Base-by-base conservation (phyloP, 1,140 invertebrate species). In the Drosophila rhopaloa region DNA sequence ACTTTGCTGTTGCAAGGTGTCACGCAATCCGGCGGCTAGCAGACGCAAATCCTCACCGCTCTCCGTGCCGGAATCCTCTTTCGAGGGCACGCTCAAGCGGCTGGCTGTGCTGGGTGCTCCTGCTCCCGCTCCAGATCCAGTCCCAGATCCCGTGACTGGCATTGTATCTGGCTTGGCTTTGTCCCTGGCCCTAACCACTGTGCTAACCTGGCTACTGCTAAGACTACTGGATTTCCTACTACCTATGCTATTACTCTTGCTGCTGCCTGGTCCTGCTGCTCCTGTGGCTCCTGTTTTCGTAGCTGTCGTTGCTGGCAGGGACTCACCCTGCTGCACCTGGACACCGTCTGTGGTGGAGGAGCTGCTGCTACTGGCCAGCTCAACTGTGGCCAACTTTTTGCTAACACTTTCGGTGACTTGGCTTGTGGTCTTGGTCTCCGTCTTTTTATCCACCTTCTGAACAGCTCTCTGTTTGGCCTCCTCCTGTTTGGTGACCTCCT, bases 1-100 rank as follows among this genome's bases (percentile, higher is more conserved):
- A 58, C 81, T 88, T 43, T 79, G 79, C 47, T 84, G 81, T 27
- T 92, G 86, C 51, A 92, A 65, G 24, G 81, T 81, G 58, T 93
- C 91, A 7, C 91, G 76, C 11, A 92, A 13, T 11, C 91, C 92
- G 5, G 91, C 92, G 6, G 91, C 92, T 61, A 93, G 58, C 16
- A 93, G 75, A 3, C 93, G 92, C 66, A 93, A 92, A 85, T 95
- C 95, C 88, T 95, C 95, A 29, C 95, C 95, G 44, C 94, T 95
- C 85, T 95, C 95, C n/a, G 94, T 95, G 40, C 95, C 95, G 3
- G 95, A 95, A 89, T 95, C 95, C 77, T 94, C 93, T n/a, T 93
- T 89, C 6, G 78, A 84, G 47, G 91, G 91, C 50, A 92, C 90
- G 50, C 85, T 85, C 29, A 90, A 54, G 27, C 90, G 79, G 48